Percentiles rank a stretch among this genome's conserved stretches.
phyloP scores from a whole-genome alignment of 2,113 vertebrate species.

The Vicugna pacos region DNA sequence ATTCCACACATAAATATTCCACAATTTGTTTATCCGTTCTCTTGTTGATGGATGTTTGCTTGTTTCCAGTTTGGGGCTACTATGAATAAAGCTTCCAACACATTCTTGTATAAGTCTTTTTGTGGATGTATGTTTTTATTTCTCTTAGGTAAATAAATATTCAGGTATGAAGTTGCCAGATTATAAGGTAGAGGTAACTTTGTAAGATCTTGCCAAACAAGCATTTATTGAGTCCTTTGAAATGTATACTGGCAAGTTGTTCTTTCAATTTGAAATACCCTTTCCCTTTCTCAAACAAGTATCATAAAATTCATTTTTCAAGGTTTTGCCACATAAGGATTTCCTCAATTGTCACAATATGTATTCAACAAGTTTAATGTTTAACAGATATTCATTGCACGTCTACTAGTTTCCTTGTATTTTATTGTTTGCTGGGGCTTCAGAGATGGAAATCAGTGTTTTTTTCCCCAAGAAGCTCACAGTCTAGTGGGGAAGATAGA shows the following conservation, averaged over 20 bases:
- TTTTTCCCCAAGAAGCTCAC: neutral
- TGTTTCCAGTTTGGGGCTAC: neutral
- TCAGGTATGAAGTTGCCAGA: neutral
- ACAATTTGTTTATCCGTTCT: neutral
- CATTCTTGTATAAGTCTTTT: neutral
- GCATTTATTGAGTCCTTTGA: neutral
- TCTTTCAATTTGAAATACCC: neutral
- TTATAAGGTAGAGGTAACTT: neutral
- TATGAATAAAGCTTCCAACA: neutral
- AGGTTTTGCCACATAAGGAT: neutral
- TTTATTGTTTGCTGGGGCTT: neutral
- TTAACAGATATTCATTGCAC: neutral
- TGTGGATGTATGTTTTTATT: neutral
- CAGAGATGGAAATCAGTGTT: neutral
- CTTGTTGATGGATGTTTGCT: neutral
- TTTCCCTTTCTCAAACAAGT: slow-evolving; percentile 12
- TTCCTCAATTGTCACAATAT: neutral
- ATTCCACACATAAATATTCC: neutral
- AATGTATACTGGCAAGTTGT: neutral
- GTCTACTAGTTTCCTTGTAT: neutral
- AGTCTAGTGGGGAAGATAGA: neutral
- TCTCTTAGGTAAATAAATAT: neutral
- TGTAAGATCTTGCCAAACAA: neutral
- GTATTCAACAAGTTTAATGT: neutral
- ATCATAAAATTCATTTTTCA: neutral